Evolutionary conservation across 2,797 vertebrate genomes (phyloP).

Genomic region (Harpagifer antarcticus): DNA sequence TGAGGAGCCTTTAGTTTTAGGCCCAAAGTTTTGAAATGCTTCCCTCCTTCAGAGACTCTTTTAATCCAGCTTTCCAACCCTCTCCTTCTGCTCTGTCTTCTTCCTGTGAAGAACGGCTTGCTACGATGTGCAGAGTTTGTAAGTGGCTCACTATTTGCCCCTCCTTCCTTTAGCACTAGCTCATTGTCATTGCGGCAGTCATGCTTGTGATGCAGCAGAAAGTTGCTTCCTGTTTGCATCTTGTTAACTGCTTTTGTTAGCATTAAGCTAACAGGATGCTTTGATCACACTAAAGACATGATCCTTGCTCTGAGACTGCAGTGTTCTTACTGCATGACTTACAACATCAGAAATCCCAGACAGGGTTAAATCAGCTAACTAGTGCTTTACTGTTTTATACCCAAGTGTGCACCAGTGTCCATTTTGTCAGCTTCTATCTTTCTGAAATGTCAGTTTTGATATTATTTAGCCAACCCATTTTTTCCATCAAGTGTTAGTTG

Average conservation of each 20-base stretch:
- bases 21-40: constrained; percentile 49
- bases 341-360: constrained; percentile 32
- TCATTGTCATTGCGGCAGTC: constrained; percentile 51
- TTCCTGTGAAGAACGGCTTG: constrained; percentile 87
- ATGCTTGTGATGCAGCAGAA: constrained; percentile 40
- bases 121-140: constrained; percentile 89
- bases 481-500: too few species aligned
- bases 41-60: constrained; percentile 40
- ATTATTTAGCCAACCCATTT: too few species aligned
- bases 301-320: constrained; percentile 7
- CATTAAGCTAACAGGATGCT: constrained; percentile 30
- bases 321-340: constrained; percentile 68
- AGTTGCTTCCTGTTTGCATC: constrained; percentile 50
- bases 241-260: constrained; percentile 38
- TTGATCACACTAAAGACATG: constrained; percentile 30
- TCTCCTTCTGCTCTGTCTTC: constrained; percentile 77
- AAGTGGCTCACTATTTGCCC: constrained; percentile 84
- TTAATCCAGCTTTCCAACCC: constrained; percentile 69
- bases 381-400: not conserved
- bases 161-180: constrained; percentile 56
- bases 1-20: constrained; percentile 24
- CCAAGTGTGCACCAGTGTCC: not conserved
- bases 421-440: too few species aligned
- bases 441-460: too few species aligned
- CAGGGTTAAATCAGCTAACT: constrained; percentile 17